Evolutionary conservation across 1,140 invertebrate genomes (phyloP).

Genomic region (Oreohelix idahoensis): DNA sequence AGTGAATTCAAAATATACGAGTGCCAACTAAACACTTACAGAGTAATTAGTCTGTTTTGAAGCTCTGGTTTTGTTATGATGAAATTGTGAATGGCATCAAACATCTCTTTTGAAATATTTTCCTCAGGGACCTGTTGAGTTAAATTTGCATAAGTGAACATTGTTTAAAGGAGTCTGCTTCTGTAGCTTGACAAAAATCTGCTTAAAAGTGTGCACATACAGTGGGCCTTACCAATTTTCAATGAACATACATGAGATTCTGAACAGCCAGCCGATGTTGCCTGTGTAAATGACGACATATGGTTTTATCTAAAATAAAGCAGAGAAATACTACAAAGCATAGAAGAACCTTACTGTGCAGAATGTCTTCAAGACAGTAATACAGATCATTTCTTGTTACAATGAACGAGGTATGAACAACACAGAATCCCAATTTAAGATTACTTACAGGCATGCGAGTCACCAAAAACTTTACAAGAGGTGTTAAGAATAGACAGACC

Average conservation of each 20-base stretch:
- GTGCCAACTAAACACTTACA: slow-evolving; percentile 78
- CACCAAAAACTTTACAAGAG: too few relatives aligned
- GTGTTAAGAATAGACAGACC: too few relatives aligned
- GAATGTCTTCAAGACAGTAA: too few relatives aligned
- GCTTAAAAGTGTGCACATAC: neutral
- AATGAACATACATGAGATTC: neutral
- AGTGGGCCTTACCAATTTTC: neutral
- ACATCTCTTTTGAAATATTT: slow-evolving; percentile 89
- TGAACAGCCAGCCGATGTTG: too few relatives aligned
- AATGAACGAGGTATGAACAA: too few relatives aligned
- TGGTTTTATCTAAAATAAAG: too few relatives aligned
- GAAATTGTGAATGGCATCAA: slow-evolving; percentile 94
- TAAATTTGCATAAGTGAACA: neutral
- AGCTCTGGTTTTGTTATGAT: slow-evolving; percentile 95
- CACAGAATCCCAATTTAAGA: too few relatives aligned
- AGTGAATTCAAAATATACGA: neutral
- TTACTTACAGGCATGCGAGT: too few relatives aligned
- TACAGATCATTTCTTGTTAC: too few relatives aligned
- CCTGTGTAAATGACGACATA: too few relatives aligned
- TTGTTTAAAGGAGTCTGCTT: neutral
- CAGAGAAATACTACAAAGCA: too few relatives aligned
- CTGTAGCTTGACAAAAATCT: neutral
- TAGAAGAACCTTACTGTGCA: too few relatives aligned
- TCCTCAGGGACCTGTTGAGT: slow-evolving; percentile 77
- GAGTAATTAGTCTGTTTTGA: slow-evolving; percentile 90